Evolutionary conservation across 37 sponge, comb jelly and placozoan genomes (phyloP).

Genomic region (Aphrocallistes beatrix): DNA sequence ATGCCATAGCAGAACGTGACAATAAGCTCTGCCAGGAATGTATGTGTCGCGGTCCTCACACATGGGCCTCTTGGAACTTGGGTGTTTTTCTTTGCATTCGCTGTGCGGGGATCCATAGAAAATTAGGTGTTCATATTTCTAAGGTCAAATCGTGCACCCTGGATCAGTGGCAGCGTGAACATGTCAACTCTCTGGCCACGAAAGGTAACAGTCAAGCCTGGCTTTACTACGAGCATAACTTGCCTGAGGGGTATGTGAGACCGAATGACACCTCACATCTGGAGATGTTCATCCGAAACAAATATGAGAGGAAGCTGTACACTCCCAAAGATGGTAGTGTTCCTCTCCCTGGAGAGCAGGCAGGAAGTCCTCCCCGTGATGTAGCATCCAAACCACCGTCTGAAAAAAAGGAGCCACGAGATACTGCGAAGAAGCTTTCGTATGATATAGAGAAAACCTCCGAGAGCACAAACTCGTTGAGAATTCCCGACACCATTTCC

Average conservation of each 20-base stretch:
- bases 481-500: background rate
- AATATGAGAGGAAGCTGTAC: background rate
- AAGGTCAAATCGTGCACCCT: background rate
- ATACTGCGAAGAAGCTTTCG: background rate
- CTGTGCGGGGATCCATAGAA: background rate
- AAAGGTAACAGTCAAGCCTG: background rate
- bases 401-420: background rate
- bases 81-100: slow-evolving; percentile 1
- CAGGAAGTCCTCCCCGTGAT: background rate
- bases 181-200: background rate
- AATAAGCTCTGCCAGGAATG: slow-evolving; percentile 6
- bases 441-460: background rate
- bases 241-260: background rate
- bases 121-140: background rate
- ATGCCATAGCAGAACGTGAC: background rate
- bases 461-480: background rate
- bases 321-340: background rate
- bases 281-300: background rate
- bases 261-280: background rate
- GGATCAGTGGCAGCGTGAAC: background rate
- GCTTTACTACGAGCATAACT: background rate
- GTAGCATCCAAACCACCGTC: background rate
- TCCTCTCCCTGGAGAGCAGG: background rate
- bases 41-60: slow-evolving; percentile 1
- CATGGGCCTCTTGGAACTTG: background rate